A percentile compares a stretch with the other conserved stretches of the same genome.
These are phyloP conservation scores for Gobio gobio DNA, from an alignment of 2,113 vertebrate species.

Conservation along the genomic window DNA sequence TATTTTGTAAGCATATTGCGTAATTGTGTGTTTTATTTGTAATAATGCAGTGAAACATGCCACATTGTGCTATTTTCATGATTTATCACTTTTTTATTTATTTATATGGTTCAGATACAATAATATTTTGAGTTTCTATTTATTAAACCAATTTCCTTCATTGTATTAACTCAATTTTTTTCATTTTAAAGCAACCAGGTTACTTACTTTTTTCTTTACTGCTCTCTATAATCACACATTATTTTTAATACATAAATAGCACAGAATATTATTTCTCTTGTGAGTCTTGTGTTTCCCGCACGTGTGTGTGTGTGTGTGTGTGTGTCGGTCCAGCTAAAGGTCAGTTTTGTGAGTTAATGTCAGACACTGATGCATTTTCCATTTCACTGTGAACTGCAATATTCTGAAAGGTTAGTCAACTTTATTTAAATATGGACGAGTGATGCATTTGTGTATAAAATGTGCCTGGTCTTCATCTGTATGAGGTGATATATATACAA, in stretches of 20 bases:
- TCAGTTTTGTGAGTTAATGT: not conserved
- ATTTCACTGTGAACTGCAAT: not conserved
- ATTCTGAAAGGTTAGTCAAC: not conserved
- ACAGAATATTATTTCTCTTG: not conserved
- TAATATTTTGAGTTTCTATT: too few species aligned
- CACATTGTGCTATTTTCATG: too few species aligned
- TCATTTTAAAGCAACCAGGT: too few species aligned
- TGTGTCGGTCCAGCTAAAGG: not conserved
- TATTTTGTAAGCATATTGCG: too few species aligned
- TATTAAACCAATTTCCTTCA: too few species aligned
- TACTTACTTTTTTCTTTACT: not conserved
- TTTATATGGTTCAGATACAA: too few species aligned
- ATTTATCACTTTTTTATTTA: too few species aligned
- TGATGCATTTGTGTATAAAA: not conserved
- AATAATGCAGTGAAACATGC: too few species aligned
- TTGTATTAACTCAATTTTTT: too few species aligned
- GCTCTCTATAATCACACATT: not conserved
- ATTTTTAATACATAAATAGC: not conserved
- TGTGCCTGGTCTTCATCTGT: not conserved
- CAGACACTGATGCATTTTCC: constrained; percentile 11
- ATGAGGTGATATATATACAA: not conserved
- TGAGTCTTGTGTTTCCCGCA: not conserved
- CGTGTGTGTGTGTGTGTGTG: too few species aligned
- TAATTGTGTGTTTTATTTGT: too few species aligned
- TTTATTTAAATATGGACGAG: not conserved